These are phyloP conservation scores for Coptodon rendalli DNA, from an alignment of 2,113 vertebrate species.

Conservation along the genomic window DNA sequence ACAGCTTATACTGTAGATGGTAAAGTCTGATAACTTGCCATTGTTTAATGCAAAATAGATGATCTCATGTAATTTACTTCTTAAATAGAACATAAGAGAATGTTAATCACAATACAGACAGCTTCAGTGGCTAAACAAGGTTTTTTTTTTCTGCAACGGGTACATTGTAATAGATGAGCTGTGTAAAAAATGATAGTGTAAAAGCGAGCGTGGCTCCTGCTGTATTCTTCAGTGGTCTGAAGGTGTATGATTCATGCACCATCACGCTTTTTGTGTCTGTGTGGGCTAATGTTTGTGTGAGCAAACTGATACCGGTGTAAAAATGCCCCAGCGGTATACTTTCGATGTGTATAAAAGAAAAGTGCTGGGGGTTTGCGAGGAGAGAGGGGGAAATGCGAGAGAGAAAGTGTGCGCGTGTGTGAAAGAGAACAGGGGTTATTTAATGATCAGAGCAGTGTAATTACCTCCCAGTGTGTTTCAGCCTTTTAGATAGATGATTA, in stretches of 20 bases:
- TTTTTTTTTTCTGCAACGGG: background rate
- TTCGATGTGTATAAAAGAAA: background rate
- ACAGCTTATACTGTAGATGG: background rate
- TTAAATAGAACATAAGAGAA: background rate
- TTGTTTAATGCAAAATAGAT: background rate
- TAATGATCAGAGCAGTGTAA: constrained; percentile 62
- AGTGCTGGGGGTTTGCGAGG: background rate
- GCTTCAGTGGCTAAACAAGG: background rate
- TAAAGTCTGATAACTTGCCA: background rate
- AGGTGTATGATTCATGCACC: background rate
- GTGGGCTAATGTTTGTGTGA: background rate
- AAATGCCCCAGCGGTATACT: background rate
- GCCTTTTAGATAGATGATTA: constrained; percentile 66
- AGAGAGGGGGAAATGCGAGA: background rate
- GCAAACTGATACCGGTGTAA: background rate
- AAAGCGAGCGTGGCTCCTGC: background rate
- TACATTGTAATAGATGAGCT: background rate
- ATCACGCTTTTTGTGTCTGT: background rate
- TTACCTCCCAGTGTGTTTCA: constrained; percentile 61
- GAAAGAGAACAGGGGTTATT: constrained; percentile 49
- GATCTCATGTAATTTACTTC: background rate
- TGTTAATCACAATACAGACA: background rate
- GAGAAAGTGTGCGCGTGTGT: background rate
- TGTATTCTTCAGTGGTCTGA: background rate
- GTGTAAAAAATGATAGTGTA: background rate